A percentile compares a stretch with the other conserved stretches of the same genome.
These are phyloP conservation scores for Apodemia duryi DNA, from an alignment of 2,888 invertebrate species.

Conservation along the genomic window DNA sequence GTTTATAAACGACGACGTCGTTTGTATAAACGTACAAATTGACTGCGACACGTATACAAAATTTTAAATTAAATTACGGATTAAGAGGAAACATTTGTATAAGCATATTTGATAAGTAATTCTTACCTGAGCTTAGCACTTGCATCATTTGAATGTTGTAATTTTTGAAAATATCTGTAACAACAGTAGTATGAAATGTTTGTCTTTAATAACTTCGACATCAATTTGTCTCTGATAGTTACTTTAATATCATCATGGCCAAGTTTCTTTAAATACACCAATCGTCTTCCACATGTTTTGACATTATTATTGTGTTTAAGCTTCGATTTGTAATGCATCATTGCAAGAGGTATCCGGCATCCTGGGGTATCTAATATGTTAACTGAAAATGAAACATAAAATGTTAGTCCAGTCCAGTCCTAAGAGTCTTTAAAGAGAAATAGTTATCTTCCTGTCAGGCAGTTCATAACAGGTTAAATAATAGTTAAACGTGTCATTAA, in stretches of 20 bases:
- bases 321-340: conserved; percentile 41
- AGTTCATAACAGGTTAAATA: too few species aligned
- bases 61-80: too few species aligned
- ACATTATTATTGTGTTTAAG: neutral
- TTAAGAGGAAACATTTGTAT: too few species aligned
- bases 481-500: too few species aligned
- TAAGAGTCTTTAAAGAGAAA: too few species aligned
- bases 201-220: conserved; percentile 44
- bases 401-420: neutral
- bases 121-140: conserved; percentile 22
- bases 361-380: conserved; percentile 51
- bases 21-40: too few species aligned
- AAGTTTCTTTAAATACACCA: conserved; percentile 51
- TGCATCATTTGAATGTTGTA: conserved; percentile 16
- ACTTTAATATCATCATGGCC: conserved; percentile 43
- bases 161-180: conserved; percentile 42
- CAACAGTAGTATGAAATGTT: conserved; percentile 49
- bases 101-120: too few species aligned
- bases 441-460: too few species aligned
- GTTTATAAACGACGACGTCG: too few species aligned
- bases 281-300: conserved; percentile 49
- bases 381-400: conserved; percentile 33
- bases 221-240: conserved; percentile 41
- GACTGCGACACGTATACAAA: too few species aligned
- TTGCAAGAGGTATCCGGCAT: conserved; percentile 53